Base-by-base conservation (phyloP, 2,797 vertebrate genomes). In the Onychomys torridus region DNA sequence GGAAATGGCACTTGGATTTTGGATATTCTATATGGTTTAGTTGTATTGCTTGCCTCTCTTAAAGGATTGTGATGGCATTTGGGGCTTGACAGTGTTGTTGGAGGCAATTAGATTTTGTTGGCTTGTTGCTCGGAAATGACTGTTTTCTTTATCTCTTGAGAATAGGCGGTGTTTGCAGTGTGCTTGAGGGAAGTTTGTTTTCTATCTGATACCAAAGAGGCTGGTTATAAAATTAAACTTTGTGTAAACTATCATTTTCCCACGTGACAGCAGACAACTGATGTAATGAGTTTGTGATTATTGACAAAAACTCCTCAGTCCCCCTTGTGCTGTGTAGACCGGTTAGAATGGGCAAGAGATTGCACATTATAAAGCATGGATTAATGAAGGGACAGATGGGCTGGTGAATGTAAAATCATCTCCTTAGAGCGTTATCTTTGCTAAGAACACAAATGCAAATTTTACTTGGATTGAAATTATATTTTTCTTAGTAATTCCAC, bases 31-130 rank as follows among this genome's bases (percentile, higher is more conserved):
- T 81, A 1, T 40, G 3, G 21, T 59, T 32, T 27, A 32, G 27
- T 10, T 52, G 13, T 43, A 7, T 43, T 16, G 29, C n/a, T 40
- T 79, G 40, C 43, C 55, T n/a, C 0, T 52, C 59, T 2, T 61
- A 93, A 71, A 23, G 0, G 0, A 16, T 37, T 12, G 2, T 11
- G n/a, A n/a, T n/a, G 52, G 91, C 10, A 17, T 65, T 95, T 46
- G 49, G 78, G 0, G 77, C 46, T 21, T 79, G 59, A 2, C 0
- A 40, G 0, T 0, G 21, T 85, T 88, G 52, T 3, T 0, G 0
- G 23, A 52, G 52, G 29, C 16, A 23, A 11, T 91, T 59, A 90
- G 29, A 37, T 61, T 69, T 65, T 61, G 85, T 40, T 79, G 77
- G 43, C 49, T 78, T 2, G 21, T 59, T n/a, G n/a, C 29, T 23